Evolutionary conservation across 2,888 invertebrate species (phyloP).

Genomic region (Volucella bombylans): DNA sequence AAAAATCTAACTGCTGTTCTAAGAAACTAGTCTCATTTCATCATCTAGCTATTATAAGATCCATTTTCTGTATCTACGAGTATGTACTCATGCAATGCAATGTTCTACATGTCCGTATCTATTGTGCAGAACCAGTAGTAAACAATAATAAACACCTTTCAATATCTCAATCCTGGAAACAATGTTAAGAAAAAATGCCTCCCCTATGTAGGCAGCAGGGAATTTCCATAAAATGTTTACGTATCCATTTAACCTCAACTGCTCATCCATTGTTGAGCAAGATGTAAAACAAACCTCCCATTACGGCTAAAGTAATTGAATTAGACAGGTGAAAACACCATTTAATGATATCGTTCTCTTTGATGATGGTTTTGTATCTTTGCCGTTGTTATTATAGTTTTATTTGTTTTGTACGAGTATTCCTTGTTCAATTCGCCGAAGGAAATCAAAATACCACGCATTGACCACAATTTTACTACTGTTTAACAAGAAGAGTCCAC

Average conservation of each 20-base stretch:
- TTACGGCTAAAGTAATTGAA: slow-evolving; percentile 63
- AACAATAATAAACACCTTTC: no score
- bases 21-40: no score
- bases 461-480: slow-evolving; percentile 68
- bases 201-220: no score
- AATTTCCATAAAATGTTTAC: no score
- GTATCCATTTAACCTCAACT: neutral
- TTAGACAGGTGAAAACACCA: slow-evolving; percentile 67
- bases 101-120: no score
- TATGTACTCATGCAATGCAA: no score
- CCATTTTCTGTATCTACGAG: no score
- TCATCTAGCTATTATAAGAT: no score
- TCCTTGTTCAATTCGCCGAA: slow-evolving; percentile 64
- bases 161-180: no score
- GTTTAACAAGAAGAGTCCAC: slow-evolving; percentile 58
- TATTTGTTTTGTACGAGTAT: slow-evolving; percentile 57
- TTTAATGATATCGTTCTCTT: slow-evolving; percentile 64
- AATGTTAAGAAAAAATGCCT: no score
- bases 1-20: no score
- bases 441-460: slow-evolving; percentile 64
- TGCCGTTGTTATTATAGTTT: slow-evolving; percentile 6
- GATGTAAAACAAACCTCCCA: slow-evolving; percentile 46
- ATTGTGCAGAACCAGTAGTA: no score
- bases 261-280: slow-evolving; percentile 11
- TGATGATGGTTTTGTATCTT: slow-evolving; percentile 55